These are phyloP conservation scores for Lepidostoma basale DNA, from an alignment of 1,140 invertebrate genomes.

Conservation along the genomic window DNA sequence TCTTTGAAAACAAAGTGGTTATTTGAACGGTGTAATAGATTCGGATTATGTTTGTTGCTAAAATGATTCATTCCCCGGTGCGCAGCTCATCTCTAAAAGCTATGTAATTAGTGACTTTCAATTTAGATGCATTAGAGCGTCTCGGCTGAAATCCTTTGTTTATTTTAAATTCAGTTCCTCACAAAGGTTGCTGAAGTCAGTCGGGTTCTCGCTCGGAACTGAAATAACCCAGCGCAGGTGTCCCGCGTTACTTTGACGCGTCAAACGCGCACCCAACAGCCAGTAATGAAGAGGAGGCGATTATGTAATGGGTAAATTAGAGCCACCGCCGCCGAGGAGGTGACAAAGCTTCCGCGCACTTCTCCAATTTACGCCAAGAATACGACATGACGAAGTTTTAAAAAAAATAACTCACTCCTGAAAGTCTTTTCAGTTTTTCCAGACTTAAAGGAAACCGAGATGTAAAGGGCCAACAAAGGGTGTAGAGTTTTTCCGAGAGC, in stretches of 20 bases:
- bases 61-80: background rate
- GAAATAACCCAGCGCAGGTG: slow-evolving; percentile 20
- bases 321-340: slow-evolving; percentile 6
- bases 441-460: background rate
- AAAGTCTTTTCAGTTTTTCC: slow-evolving; percentile 12
- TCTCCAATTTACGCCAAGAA: slow-evolving; percentile 9
- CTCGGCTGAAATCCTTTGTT: slow-evolving; percentile 15
- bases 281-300: slow-evolving; percentile 11
- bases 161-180: slow-evolving; percentile 29
- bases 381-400: slow-evolving; percentile 6
- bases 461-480: slow-evolving; percentile 5
- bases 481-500: slow-evolving; percentile 1
- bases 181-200: slow-evolving; percentile 7
- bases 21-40: background rate
- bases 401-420: slow-evolving; percentile 11
- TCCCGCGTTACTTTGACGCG: slow-evolving; percentile 25
- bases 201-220: slow-evolving; percentile 13
- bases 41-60: background rate
- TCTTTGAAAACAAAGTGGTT: background rate
- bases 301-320: slow-evolving; percentile 9
- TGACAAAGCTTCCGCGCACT: slow-evolving; percentile 3
- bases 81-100: background rate
- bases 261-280: background rate
- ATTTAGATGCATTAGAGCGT: slow-evolving; percentile 18
- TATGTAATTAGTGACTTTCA: slow-evolving; percentile 16